Evolutionary conservation across 1,140 invertebrate genomes (phyloP).

Genomic region (Aphelenchoides fujianensis): DNA sequence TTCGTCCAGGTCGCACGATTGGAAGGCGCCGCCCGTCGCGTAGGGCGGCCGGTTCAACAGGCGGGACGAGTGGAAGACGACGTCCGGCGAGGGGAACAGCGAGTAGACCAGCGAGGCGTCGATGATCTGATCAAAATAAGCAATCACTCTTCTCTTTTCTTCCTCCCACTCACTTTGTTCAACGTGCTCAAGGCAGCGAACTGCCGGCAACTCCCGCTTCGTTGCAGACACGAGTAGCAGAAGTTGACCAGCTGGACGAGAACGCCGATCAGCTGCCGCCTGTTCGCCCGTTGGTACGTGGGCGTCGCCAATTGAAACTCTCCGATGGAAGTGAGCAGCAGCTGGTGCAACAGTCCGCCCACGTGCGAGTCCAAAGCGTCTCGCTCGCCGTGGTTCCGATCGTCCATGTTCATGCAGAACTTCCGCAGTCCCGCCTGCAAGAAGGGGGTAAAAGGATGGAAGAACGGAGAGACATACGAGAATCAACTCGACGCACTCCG

Average conservation of each 20-base stretch:
- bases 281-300: conserved; percentile 46
- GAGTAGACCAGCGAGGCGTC: conserved; percentile 56
- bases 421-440: conserved; percentile 49
- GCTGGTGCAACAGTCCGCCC: conserved; percentile 58
- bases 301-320: conserved; percentile 56
- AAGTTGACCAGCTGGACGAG: conserved; percentile 56
- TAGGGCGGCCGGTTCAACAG: conserved; percentile 52
- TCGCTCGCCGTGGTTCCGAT: conserved; percentile 36
- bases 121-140: conserved; percentile 57
- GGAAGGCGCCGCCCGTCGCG: neutral
- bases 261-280: conserved; percentile 33
- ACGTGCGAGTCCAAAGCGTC: conserved; percentile 59
- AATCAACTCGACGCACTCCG: conserved; percentile 69
- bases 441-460: too few relatives aligned
- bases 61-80: conserved; percentile 60
- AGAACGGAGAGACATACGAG: conserved; percentile 66
- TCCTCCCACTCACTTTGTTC: conserved; percentile 49
- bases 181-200: conserved; percentile 58
- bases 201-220: conserved; percentile 56
- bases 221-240: conserved; percentile 57
- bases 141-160: conserved; percentile 14
- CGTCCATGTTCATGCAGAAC: conserved; percentile 53
- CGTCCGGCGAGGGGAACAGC: conserved; percentile 50
- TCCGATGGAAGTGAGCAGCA: conserved; percentile 53
- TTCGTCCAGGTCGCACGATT: neutral